Base-by-base conservation (phyloP, 2,113 vertebrate genomes). In the Aleadryas rufinucha region DNA sequence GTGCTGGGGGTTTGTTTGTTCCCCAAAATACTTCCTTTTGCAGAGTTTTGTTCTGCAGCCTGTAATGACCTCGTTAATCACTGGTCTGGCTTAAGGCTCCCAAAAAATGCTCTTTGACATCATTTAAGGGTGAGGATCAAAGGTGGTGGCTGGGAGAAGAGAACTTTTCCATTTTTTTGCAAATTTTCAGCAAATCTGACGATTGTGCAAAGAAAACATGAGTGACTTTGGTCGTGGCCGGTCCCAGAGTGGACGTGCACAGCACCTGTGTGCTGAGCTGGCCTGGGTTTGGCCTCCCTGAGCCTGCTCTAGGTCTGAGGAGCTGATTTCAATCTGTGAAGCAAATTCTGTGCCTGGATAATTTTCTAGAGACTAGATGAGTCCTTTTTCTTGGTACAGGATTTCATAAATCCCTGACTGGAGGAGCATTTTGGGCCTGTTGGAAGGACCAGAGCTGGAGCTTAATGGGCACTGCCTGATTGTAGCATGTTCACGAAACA, bases 391-490 rank as follows among this genome's bases (percentile, higher is more conserved):
- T 24, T 63, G 16, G 64, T 49, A 72, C 33, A 76, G 71, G 69
- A 24, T 21, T 8, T 27, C 18, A 3, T 61, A 35, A 63, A 61
- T 84, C 35, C 37, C 33, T 50, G 47, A 47, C 17, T 7, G 33
- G 39, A 47, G 1, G 15, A 86, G 54, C 6, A 2, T 9, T 69
- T 71, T 56, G 89, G 45, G 53, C 61, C 78, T 31, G 16, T 45
- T 44, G 22, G 18, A 72, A 79, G 53, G 57, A 56, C 35, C 57
- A 64, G 54, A 71, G 56, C 12, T 22, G 27, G 79, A 90, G 11
- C 75, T 44, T 74, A 2, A 11, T 0, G 0, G 35, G 18, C 1
- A 5, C 11, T 50, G 68, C 54, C 28, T 0, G 0, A 54, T 39
- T 66, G 44, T 53, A 69, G 50, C 1, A 0, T 1, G 1, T 28